phyloP scores from a whole-genome alignment of 2,888 invertebrate genomes.

The Drosophila fungiperda region DNA sequence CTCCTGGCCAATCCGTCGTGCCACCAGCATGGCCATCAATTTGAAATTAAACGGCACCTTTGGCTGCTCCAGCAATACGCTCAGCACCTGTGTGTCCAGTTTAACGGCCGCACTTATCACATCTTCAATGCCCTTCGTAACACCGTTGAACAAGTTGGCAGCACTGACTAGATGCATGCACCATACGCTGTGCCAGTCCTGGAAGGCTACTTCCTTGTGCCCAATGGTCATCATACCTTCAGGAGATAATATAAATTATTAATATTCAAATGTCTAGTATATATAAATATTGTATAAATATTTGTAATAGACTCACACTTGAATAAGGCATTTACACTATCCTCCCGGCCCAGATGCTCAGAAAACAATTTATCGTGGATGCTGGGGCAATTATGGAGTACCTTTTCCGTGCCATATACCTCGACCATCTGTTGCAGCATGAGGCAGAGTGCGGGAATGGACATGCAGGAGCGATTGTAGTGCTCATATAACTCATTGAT shows the following conservation, averaged over 20 bases:
- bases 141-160: background rate
- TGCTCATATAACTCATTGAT: constrained; percentile 71
- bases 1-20: constrained; percentile 82
- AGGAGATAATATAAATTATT: background rate
- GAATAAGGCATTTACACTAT: background rate
- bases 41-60: constrained; percentile 1
- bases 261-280: background rate
- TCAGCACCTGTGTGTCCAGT: background rate
- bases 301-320: background rate
- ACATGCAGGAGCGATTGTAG: constrained; percentile 50
- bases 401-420: constrained; percentile 69
- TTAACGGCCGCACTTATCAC: constrained; percentile 1
- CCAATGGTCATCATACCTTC: constrained; percentile 10
- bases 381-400: constrained; percentile 64
- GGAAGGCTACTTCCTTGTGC: constrained; percentile 1
- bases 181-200: constrained; percentile 5
- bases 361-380: constrained; percentile 52
- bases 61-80: background rate
- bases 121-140: constrained; percentile 4
- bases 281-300: background rate
- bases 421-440: constrained; percentile 75
- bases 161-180: constrained; percentile 10
- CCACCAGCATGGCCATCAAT: constrained; percentile 37
- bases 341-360: constrained; percentile 69
- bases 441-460: constrained; percentile 69